phyloP scores from a whole-genome alignment of 2,113 vertebrate genomes.

The Willisornis vidua region DNA sequence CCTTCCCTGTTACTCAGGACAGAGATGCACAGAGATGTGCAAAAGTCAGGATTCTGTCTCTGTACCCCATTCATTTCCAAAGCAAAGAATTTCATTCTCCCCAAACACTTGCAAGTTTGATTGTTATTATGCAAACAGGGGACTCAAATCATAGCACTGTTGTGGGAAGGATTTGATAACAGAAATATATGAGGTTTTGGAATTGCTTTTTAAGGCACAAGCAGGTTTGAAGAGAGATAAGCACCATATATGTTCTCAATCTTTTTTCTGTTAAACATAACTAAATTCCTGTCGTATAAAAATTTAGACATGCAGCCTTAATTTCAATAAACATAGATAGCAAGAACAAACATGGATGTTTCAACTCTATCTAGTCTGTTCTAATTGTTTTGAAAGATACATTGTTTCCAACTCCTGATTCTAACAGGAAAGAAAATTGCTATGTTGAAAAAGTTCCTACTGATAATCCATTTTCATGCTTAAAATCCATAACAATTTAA shows the following conservation, averaged over 20 bases:
- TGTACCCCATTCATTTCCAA: not conserved
- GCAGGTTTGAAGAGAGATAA: not conserved
- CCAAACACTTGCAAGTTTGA: not conserved
- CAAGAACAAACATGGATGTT: not conserved
- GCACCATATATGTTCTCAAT: fast-evolving
- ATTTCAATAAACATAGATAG: not conserved
- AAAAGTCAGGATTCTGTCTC: not conserved
- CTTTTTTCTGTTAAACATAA: not conserved
- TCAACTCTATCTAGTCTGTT: not conserved
- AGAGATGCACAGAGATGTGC: not conserved
- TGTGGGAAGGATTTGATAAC: not conserved
- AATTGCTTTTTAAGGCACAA: not conserved
- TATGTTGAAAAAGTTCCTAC: constrained; percentile 8
- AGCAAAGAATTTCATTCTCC: not conserved
- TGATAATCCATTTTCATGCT: not conserved
- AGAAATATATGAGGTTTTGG: not conserved
- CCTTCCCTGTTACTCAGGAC: not conserved
- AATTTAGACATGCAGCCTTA: not conserved
- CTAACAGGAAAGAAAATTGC: not conserved
- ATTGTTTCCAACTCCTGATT: not conserved
- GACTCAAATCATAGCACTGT: not conserved
- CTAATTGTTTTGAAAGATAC: not conserved
- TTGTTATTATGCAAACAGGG: not conserved
- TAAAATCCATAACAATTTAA: constrained; percentile 17
- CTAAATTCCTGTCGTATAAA: not conserved